These are phyloP conservation scores for Cairina moschata DNA, from an alignment of 2,113 vertebrate species.

Conservation along the genomic window DNA sequence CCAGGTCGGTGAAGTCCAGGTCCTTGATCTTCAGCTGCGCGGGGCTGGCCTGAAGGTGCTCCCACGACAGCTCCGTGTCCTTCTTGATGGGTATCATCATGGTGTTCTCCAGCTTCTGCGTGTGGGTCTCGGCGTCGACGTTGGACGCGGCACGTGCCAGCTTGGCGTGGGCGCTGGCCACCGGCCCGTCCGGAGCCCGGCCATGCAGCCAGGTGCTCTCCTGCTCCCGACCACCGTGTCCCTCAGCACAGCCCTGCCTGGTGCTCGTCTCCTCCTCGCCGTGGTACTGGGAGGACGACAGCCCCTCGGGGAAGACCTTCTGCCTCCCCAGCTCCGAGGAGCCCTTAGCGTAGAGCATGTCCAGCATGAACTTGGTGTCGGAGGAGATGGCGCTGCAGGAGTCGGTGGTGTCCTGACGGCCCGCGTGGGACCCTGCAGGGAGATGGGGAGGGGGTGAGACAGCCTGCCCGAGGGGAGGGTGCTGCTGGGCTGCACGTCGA, in stretches of 20 bases:
- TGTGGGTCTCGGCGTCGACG: conserved; percentile 80
- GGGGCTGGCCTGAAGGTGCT: conserved; percentile 72
- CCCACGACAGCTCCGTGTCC: conserved; percentile 75
- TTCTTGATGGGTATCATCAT: conserved; percentile 76
- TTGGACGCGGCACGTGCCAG: conserved; percentile 78
- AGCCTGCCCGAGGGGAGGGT: not conserved
- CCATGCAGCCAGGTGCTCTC: not conserved
- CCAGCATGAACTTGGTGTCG: conserved; percentile 79
- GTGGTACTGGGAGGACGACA: not conserved
- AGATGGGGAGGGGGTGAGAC: not conserved
- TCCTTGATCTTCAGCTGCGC: conserved; percentile 89
- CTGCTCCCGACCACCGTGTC: conserved; percentile 13
- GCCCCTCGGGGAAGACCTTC: not conserved
- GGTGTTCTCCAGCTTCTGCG: conserved; percentile 77
- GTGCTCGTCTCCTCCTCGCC: not conserved
- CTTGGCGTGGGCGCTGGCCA: conserved; percentile 46
- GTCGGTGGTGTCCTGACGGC: conserved; percentile 20
- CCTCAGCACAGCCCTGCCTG: not conserved
- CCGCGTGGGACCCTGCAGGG: conserved; percentile 38
- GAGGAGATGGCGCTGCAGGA: conserved; percentile 78
- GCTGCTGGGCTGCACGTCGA: not conserved
- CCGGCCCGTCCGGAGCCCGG: conserved; percentile 1
- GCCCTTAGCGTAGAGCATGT: conserved; percentile 82
- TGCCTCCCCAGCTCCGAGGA: not conserved
- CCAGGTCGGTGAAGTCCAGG: conserved; percentile 94